These are phyloP conservation scores for Siphamia tubifer DNA, from an alignment of 2,113 vertebrate species.

Conservation along the genomic window DNA sequence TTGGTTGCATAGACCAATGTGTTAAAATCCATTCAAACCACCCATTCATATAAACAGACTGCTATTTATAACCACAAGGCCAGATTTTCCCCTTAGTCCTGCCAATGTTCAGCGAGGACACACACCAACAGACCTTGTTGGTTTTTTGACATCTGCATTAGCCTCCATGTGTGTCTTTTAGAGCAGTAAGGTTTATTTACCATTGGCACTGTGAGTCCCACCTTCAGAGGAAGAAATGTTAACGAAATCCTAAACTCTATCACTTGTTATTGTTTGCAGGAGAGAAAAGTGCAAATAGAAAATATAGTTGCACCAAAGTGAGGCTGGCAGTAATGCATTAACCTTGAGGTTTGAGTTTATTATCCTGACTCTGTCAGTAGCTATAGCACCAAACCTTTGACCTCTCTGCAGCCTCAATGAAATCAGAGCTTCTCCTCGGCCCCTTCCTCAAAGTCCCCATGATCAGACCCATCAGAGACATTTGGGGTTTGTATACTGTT, in stretches of 20 bases:
- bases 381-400: conserved; percentile 29
- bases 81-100: conserved; percentile 28
- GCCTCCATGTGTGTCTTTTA: neutral
- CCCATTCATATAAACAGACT: conserved; percentile 8
- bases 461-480: no score
- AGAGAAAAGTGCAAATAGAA: no score
- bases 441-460: neutral
- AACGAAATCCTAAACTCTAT: no score
- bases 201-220: neutral
- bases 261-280: no score
- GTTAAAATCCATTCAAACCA: conserved; percentile 18
- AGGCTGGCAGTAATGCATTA: conserved; percentile 33
- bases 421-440: neutral
- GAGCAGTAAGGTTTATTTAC: neutral
- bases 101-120: conserved; percentile 1
- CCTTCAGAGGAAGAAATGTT: neutral
- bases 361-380: conserved; percentile 4
- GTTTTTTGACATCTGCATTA: neutral
- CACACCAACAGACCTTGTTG: neutral
- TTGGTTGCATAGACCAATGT: neutral
- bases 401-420: neutral
- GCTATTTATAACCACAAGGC: conserved; percentile 38
- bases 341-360: conserved; percentile 27
- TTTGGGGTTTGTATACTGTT: neutral
- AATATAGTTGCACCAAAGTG: no score